Percentiles rank a stretch among this genome's conserved stretches.
Conservation (phyloP, 1,140 invertebrate genomes). For the Achatina immaculata region DNA sequence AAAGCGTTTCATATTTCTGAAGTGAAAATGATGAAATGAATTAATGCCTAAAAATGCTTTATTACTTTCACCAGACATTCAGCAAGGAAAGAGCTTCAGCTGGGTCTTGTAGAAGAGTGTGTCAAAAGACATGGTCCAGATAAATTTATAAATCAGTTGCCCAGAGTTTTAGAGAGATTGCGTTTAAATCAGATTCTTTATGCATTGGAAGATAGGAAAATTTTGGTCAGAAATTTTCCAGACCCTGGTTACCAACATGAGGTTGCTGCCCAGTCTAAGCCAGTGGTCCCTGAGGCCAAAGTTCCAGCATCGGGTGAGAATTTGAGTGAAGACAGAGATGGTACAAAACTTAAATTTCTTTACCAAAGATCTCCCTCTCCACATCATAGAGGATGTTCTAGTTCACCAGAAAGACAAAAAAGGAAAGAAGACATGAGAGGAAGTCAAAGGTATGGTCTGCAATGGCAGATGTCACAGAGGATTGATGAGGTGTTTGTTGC, state of each 20-base stretch:
- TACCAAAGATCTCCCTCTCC: neutral
- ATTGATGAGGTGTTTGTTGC: conserved; percentile 6
- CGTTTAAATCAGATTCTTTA: conserved; percentile 1
- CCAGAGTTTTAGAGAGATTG: neutral
- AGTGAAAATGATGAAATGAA: too few relatives aligned
- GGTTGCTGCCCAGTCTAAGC: neutral
- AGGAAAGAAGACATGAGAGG: neutral
- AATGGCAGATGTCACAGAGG: neutral
- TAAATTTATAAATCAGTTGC: conserved; percentile 19
- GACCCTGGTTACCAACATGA: neutral
- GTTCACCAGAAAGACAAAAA: neutral
- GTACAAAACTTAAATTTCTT: neutral
- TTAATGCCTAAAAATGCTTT: neutral
- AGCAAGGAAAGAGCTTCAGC: neutral
- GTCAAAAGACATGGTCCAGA: neutral
- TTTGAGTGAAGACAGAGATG: neutral
- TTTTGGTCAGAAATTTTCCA: neutral
- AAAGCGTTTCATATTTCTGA: too few relatives aligned
- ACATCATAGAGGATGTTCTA: neutral
- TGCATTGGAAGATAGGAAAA: conserved; percentile 11
- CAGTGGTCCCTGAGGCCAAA: neutral
- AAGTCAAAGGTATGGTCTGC: neutral
- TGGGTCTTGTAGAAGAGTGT: conserved; percentile 30
- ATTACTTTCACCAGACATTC: conserved; percentile 12
- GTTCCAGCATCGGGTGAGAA: neutral